A percentile compares a stretch with the other conserved stretches of the same genome.
Evolutionary conservation across 2,888 invertebrate genomes (phyloP).

Genomic region (Argyresthia albistria): DNA sequence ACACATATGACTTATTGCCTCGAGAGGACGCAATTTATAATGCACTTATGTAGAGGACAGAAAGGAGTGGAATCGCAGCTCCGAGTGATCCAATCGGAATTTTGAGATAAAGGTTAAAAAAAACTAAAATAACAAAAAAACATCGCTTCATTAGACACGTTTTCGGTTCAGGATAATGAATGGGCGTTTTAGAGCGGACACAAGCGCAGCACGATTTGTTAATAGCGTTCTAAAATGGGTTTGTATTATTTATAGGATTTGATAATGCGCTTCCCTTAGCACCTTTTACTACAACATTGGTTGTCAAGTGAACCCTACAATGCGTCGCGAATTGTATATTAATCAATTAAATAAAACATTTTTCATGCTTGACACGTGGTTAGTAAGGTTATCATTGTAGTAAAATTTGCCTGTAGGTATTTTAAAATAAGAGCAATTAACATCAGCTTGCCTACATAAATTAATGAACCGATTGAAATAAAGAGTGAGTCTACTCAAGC

Average conservation of each 20-base stretch:
- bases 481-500: constrained; percentile 35
- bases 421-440: not conserved
- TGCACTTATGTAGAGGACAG: constrained; percentile 52
- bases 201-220: constrained; percentile 25
- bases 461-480: constrained; percentile 3
- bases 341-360: not conserved
- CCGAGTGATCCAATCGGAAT: constrained; percentile 24
- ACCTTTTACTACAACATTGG: not conserved
- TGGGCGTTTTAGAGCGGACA: constrained; percentile 24
- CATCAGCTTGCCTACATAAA: not conserved
- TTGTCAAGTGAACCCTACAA: no score
- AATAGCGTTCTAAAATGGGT: constrained; percentile 19
- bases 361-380: not conserved
- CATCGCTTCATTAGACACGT: constrained; percentile 62
- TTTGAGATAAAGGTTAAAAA: constrained; percentile 11
- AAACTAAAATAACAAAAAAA: constrained; percentile 31
- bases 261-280: not conserved
- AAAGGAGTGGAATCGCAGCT: constrained; percentile 38
- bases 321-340: not conserved
- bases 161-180: constrained; percentile 18
- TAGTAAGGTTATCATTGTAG: not conserved
- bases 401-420: not conserved
- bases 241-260: not conserved
- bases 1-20: constrained; percentile 67
- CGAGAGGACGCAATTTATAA: constrained; percentile 53